These are phyloP conservation scores for Crax fasciolata DNA, from an alignment of 2,797 vertebrate genomes.

Conservation along the genomic window DNA sequence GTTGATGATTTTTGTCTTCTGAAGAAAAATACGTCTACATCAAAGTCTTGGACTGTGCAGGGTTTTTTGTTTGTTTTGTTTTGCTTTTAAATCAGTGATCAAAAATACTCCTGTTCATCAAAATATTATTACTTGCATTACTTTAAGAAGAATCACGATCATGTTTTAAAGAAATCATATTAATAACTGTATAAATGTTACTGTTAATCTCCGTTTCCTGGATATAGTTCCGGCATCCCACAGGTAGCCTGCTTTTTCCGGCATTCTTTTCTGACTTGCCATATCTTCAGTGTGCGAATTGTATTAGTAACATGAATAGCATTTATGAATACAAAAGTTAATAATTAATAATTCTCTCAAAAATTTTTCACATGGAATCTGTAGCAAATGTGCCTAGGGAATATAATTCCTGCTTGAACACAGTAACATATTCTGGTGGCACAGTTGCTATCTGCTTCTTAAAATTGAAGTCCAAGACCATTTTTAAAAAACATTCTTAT, in stretches of 20 bases:
- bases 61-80: neutral
- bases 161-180: neutral
- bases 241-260: neutral
- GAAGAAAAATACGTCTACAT: neutral
- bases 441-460: neutral
- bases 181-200: neutral
- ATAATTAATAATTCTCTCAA: neutral
- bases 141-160: neutral
- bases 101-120: neutral
- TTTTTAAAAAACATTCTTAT: constrained; percentile 26
- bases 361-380: neutral
- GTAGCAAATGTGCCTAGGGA: neutral
- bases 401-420: neutral
- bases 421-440: neutral
- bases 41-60: neutral
- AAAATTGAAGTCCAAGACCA: constrained; percentile 19
- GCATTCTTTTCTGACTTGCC: neutral
- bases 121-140: neutral
- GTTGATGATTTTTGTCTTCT: neutral
- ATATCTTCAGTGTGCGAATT: constrained; percentile 10
- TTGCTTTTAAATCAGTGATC: neutral
- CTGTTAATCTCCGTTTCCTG: neutral
- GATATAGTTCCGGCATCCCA: neutral
- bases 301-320: neutral
- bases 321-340: neutral